Conservation (phyloP, 2,113 vertebrate species). For the Ammodramus savannarum region DNA sequence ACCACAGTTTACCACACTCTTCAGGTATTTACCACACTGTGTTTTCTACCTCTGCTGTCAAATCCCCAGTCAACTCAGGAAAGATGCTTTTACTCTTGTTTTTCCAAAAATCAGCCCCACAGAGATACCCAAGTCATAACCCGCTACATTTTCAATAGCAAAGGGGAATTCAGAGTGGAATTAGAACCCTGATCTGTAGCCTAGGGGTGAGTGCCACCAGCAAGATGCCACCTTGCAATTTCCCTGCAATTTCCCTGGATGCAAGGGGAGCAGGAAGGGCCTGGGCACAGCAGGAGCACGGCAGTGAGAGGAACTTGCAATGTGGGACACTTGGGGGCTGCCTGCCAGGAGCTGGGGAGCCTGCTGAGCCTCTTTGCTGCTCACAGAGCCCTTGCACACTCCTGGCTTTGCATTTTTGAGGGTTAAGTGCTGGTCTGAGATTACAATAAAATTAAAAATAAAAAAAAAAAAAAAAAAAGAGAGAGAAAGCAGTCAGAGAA, state of each 20-base stretch:
- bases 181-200: fast-evolving
- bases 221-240: background rate
- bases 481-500: background rate
- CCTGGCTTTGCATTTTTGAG: background rate
- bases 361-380: background rate
- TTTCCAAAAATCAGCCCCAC: background rate
- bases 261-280: fast-evolving
- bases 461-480: too few relatives aligned
- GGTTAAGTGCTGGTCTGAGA: background rate
- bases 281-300: fast-evolving
- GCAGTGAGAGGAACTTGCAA: background rate
- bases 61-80: background rate
- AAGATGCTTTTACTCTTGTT: background rate
- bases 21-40: background rate
- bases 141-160: fast-evolving
- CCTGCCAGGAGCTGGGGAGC: background rate
- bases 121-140: background rate
- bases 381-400: background rate
- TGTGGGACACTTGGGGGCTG: background rate
- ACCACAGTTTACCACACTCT: background rate
- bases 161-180: background rate
- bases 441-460: background rate
- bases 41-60: background rate
- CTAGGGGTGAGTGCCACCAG: background rate
- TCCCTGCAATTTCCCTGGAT: background rate